Evolutionary conservation across 2,888 invertebrate species (phyloP).

Genomic region (Rhagonycha lutea): DNA sequence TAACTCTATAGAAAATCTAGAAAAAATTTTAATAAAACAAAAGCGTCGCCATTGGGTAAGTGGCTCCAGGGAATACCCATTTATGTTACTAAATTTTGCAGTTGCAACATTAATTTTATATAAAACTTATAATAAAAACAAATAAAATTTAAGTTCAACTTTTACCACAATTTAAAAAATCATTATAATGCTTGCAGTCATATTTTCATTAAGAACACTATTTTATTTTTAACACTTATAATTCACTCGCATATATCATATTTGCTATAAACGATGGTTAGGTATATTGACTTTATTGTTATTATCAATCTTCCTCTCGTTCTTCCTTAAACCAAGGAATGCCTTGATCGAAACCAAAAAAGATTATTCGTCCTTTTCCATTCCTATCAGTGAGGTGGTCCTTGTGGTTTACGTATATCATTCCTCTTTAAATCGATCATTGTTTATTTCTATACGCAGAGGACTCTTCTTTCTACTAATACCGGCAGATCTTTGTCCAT

Average conservation of each 20-base stretch:
- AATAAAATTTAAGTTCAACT: background rate
- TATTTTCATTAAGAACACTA: background rate
- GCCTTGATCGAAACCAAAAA: background rate
- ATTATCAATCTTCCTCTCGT: background rate
- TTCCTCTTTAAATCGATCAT: slow-evolving; percentile 43
- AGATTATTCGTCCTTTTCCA: background rate
- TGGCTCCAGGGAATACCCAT: background rate
- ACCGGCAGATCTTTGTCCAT: slow-evolving; percentile 22
- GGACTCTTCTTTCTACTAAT: slow-evolving; percentile 44
- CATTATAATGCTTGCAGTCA: background rate
- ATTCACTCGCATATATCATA: background rate
- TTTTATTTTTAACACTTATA: background rate
- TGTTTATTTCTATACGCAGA: slow-evolving; percentile 49
- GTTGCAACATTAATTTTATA: background rate
- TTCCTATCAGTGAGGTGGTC: background rate
- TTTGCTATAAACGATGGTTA: background rate
- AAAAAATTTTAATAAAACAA: background rate
- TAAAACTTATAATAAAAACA: background rate
- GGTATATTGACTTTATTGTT: background rate
- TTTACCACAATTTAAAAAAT: background rate
- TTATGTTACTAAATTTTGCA: background rate
- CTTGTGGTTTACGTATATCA: background rate
- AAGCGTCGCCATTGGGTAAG: background rate
- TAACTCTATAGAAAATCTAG: background rate
- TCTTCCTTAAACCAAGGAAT: background rate